These are phyloP conservation scores for Plectropomus leopardus DNA, from an alignment of 2,113 vertebrate genomes.

Conservation along the genomic window DNA sequence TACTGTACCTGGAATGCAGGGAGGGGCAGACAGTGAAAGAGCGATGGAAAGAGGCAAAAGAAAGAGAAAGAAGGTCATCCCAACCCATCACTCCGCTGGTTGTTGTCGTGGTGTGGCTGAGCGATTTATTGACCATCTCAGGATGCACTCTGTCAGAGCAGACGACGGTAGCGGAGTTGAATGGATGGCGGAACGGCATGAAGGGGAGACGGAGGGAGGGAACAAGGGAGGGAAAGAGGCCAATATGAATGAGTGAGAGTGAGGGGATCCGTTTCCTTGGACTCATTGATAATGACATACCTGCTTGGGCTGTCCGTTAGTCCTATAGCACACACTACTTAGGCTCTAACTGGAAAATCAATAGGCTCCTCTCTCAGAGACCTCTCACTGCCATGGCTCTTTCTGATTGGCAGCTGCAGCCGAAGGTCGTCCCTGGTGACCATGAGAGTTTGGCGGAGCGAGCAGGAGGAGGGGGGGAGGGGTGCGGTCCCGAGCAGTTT, in stretches of 20 bases:
- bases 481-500: constrained; percentile 78
- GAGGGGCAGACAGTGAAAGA: constrained; percentile 13
- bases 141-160: constrained; percentile 89
- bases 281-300: constrained; percentile 99
- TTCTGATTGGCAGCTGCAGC: constrained; percentile 98
- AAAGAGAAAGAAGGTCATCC: constrained; percentile 64
- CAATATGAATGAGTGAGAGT: constrained; percentile 91
- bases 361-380: constrained; percentile 91
- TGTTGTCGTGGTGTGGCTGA: constrained; percentile 89
- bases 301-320: constrained; percentile 96
- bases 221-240: constrained; percentile 36
- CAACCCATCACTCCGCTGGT: constrained; percentile 69
- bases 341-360: constrained; percentile 99
- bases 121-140: constrained; percentile 93
- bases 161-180: constrained; percentile 77
- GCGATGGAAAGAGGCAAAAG: constrained; percentile 24
- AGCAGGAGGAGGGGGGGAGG: constrained; percentile 85
- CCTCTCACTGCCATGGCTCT: constrained; percentile 92
- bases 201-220: constrained; percentile 47
- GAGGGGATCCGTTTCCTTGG: constrained; percentile 88
- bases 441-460: constrained; percentile 87
- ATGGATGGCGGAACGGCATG: constrained; percentile 54
- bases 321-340: constrained; percentile 97
- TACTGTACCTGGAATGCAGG: constrained; percentile 37
- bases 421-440: constrained; percentile 94